Evolutionary conservation across 2,888 invertebrate species (phyloP).

Genomic region (Ennomos quercinarius): DNA sequence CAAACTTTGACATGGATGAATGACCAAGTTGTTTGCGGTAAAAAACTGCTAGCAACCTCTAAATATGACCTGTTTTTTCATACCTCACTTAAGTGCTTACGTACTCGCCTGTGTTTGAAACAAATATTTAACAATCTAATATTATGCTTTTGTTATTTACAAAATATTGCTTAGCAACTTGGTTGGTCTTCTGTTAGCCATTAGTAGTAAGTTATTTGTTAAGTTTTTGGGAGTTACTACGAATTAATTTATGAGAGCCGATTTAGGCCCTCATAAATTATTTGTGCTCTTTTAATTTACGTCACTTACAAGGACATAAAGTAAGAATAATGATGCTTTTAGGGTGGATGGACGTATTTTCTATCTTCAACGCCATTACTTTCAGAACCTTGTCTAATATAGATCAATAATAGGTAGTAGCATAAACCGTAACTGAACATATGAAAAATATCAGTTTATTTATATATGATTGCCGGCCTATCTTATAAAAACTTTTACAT

Average conservation of each 20-base stretch:
- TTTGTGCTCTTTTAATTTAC: constrained; percentile 10
- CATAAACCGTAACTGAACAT: too few relatives aligned
- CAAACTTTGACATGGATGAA: constrained; percentile 35
- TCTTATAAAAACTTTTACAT: background rate
- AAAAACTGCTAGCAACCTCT: constrained; percentile 28
- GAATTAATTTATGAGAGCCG: background rate
- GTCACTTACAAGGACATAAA: constrained; percentile 24
- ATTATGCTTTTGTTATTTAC: constrained; percentile 13
- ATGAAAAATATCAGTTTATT: too few relatives aligned
- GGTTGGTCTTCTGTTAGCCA: background rate
- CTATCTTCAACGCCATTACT: constrained; percentile 10
- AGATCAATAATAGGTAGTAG: too few relatives aligned
- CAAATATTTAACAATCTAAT: constrained; percentile 12
- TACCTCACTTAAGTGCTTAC: background rate
- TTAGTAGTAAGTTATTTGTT: background rate
- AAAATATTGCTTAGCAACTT: constrained; percentile 21
- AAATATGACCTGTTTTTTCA: constrained; percentile 31
- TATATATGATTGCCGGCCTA: background rate
- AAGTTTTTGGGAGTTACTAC: background rate
- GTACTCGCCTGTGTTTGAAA: constrained; percentile 9
- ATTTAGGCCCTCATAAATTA: constrained; percentile 14
- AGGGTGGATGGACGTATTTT: constrained; percentile 9
- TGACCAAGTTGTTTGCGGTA: constrained; percentile 26
- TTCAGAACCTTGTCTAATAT: background rate
- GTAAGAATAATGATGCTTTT: constrained; percentile 21